Conservation (phyloP, 2,797 vertebrate species). For the Enteromius paludinosus region DNA sequence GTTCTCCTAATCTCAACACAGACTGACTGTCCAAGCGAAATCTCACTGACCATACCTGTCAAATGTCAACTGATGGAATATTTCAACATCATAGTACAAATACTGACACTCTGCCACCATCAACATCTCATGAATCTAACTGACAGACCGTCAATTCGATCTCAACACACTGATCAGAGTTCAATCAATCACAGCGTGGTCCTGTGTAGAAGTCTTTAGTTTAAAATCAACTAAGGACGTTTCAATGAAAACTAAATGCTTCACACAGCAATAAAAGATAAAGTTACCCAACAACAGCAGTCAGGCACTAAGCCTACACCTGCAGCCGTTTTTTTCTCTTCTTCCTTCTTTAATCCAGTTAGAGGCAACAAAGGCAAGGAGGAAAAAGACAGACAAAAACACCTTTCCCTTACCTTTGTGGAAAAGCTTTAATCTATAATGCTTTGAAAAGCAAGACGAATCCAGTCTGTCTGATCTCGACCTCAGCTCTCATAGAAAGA, state of each 20-base stretch:
- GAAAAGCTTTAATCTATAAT: constrained; percentile 76
- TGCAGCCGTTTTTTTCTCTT: constrained; percentile 30
- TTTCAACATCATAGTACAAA: neutral
- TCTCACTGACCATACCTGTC: neutral
- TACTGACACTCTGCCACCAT: neutral
- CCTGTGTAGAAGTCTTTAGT: neutral
- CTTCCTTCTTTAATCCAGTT: constrained; percentile 59
- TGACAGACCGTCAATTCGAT: neutral
- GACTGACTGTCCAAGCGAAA: neutral
- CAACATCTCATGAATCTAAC: neutral
- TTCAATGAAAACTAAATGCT: neutral
- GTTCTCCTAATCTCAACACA: neutral
- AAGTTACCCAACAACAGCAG: constrained; percentile 7
- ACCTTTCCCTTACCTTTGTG: constrained; percentile 74
- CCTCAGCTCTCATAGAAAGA: constrained; percentile 71
- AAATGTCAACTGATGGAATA: neutral
- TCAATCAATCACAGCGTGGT: neutral
- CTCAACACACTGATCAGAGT: neutral
- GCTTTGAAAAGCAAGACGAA: constrained; percentile 76
- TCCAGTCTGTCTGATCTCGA: constrained; percentile 73
- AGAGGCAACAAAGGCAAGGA: constrained; percentile 65
- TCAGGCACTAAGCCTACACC: neutral
- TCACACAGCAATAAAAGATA: constrained; percentile 12
- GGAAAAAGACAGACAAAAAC: constrained; percentile 67
- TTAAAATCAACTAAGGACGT: neutral